These are phyloP conservation scores for Caranx ignobilis DNA, from an alignment of 2,113 vertebrate genomes.

Conservation along the genomic window DNA sequence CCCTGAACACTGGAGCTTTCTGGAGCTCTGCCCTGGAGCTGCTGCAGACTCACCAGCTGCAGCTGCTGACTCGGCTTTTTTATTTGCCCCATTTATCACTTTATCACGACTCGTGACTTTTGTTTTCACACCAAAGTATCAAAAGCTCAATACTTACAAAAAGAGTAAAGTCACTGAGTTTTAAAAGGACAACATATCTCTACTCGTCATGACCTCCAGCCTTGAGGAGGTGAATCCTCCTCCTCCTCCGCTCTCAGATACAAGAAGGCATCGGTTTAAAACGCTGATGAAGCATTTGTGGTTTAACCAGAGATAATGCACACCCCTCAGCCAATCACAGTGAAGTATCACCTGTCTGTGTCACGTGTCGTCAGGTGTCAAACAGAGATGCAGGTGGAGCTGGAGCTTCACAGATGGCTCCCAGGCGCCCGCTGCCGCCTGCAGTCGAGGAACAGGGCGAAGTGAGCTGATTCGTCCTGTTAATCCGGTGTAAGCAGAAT, in stretches of 20 bases:
- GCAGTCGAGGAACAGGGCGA: slow-evolving; percentile 19
- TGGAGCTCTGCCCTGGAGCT: too few relatives aligned
- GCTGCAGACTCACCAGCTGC: too few relatives aligned
- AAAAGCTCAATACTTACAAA: background rate
- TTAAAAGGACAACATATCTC: background rate
- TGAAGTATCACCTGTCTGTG: background rate
- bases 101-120: too few relatives aligned
- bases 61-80: background rate
- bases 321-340: slow-evolving; percentile 14
- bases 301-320: background rate
- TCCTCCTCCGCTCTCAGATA: background rate
- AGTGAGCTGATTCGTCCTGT: slow-evolving; percentile 28
- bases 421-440: slow-evolving; percentile 21
- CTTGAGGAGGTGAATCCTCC: background rate
- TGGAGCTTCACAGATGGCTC: slow-evolving; percentile 20
- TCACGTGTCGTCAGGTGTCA: background rate
- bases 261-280: background rate
- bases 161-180: background rate
- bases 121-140: too few relatives aligned
- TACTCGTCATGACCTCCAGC: too few relatives aligned
- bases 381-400: background rate
- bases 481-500: slow-evolving; percentile 68
- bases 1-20: too few relatives aligned
- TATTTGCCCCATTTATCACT: too few relatives aligned
- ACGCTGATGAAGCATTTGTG: background rate